Evolutionary conservation across 1,140 invertebrate genomes (phyloP).

Genomic region (Prorops nasuta): DNA sequence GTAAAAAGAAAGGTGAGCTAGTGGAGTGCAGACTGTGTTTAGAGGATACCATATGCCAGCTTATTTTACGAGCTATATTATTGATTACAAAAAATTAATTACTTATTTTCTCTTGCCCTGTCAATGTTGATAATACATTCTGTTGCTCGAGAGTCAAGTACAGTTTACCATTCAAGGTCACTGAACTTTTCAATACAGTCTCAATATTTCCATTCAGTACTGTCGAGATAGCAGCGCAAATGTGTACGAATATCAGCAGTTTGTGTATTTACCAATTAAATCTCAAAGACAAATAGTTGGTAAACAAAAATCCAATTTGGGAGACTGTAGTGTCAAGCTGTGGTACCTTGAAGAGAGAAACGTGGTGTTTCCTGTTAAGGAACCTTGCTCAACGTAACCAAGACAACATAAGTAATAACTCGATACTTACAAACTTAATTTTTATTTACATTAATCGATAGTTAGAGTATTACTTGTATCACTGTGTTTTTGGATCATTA

Average conservation of each 20-base stretch:
- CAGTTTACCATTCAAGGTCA: constrained; percentile 34
- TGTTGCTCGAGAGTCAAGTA: constrained; percentile 43
- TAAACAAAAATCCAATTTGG: background rate
- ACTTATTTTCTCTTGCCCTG: constrained; percentile 47
- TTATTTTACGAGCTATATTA: constrained; percentile 47
- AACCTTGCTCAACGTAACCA: constrained; percentile 24
- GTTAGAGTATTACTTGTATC: constrained; percentile 33
- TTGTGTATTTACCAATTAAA: background rate
- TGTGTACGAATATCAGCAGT: no score
- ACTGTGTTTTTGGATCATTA: constrained; percentile 36
- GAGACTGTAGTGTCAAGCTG: constrained; percentile 33
- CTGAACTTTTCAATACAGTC: constrained; percentile 37
- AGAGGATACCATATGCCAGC: constrained; percentile 56
- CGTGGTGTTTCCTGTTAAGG: constrained; percentile 27
- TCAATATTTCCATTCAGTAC: constrained; percentile 1
- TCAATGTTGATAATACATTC: constrained; percentile 41
- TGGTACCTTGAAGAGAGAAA: constrained; percentile 30
- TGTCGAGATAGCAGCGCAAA: no score
- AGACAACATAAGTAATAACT: constrained; percentile 33
- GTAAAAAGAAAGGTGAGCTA: constrained; percentile 55
- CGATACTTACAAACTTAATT: constrained; percentile 31
- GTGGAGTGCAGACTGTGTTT: constrained; percentile 60
- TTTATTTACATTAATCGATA: constrained; percentile 37
- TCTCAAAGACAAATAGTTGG: background rate
- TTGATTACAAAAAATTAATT: constrained; percentile 42